phyloP scores from a whole-genome alignment of 2,113 vertebrate species.

The Melanerpes formicivorus region DNA sequence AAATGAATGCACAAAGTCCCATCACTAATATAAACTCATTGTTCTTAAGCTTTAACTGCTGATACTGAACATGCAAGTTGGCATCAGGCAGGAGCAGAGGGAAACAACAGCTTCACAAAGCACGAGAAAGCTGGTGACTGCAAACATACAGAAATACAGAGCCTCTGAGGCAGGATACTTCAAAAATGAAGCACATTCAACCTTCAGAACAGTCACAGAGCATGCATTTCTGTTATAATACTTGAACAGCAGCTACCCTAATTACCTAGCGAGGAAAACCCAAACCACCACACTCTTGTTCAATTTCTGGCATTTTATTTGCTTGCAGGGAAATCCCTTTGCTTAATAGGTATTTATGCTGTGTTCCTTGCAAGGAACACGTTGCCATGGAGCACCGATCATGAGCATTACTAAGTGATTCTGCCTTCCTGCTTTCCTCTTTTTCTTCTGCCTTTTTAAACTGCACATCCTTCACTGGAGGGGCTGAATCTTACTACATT shows the following conservation, averaged over 20 bases:
- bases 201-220: not conserved
- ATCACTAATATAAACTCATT: not conserved
- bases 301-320: not conserved
- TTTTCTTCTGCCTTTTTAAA: not conserved
- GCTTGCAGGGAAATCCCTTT: conserved; percentile 14
- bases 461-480: not conserved
- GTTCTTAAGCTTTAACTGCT: not conserved
- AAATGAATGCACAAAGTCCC: not conserved
- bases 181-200: not conserved
- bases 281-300: not conserved
- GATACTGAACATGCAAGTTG: not conserved
- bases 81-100: not conserved
- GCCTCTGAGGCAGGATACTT: not conserved
- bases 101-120: not conserved
- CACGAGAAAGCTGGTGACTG: not conserved
- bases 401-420: not conserved
- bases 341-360: not conserved
- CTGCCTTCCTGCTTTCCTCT: not conserved
- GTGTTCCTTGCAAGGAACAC: not conserved
- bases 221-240: not conserved
- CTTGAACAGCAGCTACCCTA: not conserved
- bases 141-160: not conserved
- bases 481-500: not conserved
- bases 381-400: not conserved
- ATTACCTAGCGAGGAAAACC: not conserved